Base-by-base conservation (phyloP, 1,140 invertebrate genomes). In the Leguminivora glycinivorella region DNA sequence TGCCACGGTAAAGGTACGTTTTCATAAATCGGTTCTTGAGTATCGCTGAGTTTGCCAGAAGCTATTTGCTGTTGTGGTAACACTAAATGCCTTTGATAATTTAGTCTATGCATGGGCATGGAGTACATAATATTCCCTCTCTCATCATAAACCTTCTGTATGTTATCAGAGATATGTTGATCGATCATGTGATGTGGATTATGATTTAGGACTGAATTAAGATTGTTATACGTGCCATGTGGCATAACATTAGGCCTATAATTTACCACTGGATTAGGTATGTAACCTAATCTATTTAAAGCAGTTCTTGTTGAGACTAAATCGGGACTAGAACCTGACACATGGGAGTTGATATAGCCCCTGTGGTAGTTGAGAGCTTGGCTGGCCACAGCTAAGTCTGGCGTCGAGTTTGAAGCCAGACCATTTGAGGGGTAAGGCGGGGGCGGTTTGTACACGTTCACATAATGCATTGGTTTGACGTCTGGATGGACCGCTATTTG, bases 391-490 rank as follows among this genome's bases (percentile, higher is more conserved):
- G 96, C 96, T 67, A 97, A 87, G 89, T 97, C 96, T 0, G 96
- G 96, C 0, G 96, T 97, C 6, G 96, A 96, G 74, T 95, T 95
- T 52, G 95, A 96, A 72, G 95, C 95, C 22, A 95, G 91, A 2
- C 95, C 92, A 78, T 93, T 94, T 0, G 94, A 94, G 0, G 96
- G 95, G 88, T 97, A 97, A 0, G 96, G 96, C 0, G 96, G 96
- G 0, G 96, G 96, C 0, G 95, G 96, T 87, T 97, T 97, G 81
- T 94, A 96, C 9, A 96, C 92, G 76, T 95, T 95, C 56, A 96
- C 91, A 76, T 95, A 93, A 38, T 94, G 94, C 70, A 95, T 81
- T 14, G 84, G 78, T 43, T 87, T 83, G 17, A 79, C 74, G 67
- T 88, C 90, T 1, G 85, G 90, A 70, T 89, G 87, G 68, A 91